These are phyloP conservation scores for Atherinosoma microstoma DNA, from an alignment of 2,797 vertebrate species.

Conservation along the genomic window DNA sequence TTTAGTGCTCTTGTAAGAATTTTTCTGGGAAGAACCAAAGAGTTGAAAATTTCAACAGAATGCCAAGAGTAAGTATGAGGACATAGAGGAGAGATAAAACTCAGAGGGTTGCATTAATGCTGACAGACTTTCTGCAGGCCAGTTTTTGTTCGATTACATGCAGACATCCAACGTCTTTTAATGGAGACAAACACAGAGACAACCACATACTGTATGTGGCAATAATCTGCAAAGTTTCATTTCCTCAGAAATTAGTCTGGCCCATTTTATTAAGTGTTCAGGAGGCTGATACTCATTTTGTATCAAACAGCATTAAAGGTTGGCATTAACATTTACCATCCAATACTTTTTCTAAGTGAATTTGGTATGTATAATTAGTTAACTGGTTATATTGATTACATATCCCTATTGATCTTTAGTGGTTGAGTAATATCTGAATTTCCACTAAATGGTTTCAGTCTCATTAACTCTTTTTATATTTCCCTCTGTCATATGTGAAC, in stretches of 20 bases:
- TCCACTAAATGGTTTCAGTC: neutral
- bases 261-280: too few species aligned
- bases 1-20: constrained; percentile 92
- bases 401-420: neutral
- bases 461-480: neutral
- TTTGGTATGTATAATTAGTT: neutral
- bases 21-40: constrained; percentile 97
- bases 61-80: constrained; percentile 94
- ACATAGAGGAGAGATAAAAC: constrained; percentile 13
- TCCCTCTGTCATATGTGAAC: neutral
- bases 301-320: neutral
- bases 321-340: neutral
- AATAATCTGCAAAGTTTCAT: too few species aligned
- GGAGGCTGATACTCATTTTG: too few species aligned
- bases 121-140: constrained; percentile 9
- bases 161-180: neutral
- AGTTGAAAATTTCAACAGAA: constrained; percentile 98
- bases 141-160: constrained; percentile 38
- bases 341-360: neutral
- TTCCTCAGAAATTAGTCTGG: too few species aligned
- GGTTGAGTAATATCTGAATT: neutral
- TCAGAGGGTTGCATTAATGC: neutral
- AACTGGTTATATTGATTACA: neutral
- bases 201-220: neutral
- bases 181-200: constrained; percentile 5